Conservation (phyloP, 2,888 invertebrate species). For the Calephelis perditalis region DNA sequence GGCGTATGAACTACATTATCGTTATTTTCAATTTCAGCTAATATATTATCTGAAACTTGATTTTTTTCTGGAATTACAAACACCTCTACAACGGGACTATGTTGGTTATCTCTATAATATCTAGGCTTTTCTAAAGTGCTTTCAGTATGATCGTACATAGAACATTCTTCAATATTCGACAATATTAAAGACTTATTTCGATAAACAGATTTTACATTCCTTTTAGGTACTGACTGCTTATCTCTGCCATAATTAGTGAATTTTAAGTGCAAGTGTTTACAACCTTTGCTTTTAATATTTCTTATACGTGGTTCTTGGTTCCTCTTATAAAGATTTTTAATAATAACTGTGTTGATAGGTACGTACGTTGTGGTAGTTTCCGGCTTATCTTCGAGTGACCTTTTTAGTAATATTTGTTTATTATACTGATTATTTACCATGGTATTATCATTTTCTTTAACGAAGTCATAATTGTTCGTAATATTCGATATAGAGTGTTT, state of each 20-base stretch:
- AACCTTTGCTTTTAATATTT: not conserved
- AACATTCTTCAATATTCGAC: constrained; percentile 39
- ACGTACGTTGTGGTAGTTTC: no score
- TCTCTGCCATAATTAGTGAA: not conserved
- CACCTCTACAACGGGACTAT: not conserved
- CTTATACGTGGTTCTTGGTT: no score
- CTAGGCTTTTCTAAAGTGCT: constrained; percentile 27
- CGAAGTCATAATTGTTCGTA: no score
- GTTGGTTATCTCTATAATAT: constrained; percentile 9
- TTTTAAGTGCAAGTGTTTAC: not conserved
- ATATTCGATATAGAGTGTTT: no score
- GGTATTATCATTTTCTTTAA: no score
- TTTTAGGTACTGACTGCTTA: not conserved
- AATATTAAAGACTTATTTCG: constrained; percentile 38
- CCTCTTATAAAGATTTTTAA: no score
- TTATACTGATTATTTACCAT: no score
- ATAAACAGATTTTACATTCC: constrained; percentile 17
- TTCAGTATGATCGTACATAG: constrained; percentile 44
- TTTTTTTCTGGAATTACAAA: constrained; percentile 5
- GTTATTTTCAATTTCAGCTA: not conserved
- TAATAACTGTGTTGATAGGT: no score
- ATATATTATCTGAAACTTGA: not conserved
- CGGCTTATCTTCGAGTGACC: no score
- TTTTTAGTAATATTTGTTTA: no score
- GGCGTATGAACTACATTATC: not conserved